A percentile compares a stretch with the other conserved stretches of the same genome.
Conservation (phyloP, 2,797 vertebrate genomes). For the Cichlasoma orientale region DNA sequence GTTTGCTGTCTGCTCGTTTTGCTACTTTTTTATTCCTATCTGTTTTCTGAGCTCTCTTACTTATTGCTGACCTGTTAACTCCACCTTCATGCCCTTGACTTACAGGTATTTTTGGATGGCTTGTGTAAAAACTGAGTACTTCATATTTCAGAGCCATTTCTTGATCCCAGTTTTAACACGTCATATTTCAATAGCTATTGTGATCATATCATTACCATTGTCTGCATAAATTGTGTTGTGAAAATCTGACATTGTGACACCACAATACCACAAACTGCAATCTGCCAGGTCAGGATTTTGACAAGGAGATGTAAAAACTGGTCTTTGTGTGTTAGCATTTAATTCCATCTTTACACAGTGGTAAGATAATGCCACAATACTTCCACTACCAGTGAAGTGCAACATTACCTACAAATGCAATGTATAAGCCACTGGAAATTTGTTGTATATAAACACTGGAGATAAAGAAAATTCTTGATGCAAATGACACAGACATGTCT, state of each 20-base stretch:
- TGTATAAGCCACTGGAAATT: background rate
- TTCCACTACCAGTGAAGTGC: background rate
- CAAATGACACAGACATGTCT: background rate
- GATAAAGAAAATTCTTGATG: background rate
- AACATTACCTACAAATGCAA: background rate
- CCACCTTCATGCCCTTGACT: background rate
- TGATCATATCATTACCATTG: background rate
- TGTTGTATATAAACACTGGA: background rate
- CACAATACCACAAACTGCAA: background rate
- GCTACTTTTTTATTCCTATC: background rate
- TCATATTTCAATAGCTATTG: background rate
- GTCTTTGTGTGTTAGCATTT: background rate
- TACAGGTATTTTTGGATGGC: background rate
- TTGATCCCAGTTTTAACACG: background rate
- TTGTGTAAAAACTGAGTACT: background rate
- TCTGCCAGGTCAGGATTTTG: background rate
- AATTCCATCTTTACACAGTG: background rate
- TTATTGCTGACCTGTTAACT: background rate
- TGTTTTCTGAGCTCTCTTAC: background rate
- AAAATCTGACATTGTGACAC: background rate
- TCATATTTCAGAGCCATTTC: background rate
- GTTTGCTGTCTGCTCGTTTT: background rate
- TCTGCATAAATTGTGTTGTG: background rate
- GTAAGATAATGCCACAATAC: background rate
- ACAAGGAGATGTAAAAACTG: background rate